A percentile compares a stretch with the other conserved stretches of the same genome.
These are phyloP conservation scores for Dryadula phaetusa DNA, from an alignment of 2,888 invertebrate species.

Conservation along the genomic window DNA sequence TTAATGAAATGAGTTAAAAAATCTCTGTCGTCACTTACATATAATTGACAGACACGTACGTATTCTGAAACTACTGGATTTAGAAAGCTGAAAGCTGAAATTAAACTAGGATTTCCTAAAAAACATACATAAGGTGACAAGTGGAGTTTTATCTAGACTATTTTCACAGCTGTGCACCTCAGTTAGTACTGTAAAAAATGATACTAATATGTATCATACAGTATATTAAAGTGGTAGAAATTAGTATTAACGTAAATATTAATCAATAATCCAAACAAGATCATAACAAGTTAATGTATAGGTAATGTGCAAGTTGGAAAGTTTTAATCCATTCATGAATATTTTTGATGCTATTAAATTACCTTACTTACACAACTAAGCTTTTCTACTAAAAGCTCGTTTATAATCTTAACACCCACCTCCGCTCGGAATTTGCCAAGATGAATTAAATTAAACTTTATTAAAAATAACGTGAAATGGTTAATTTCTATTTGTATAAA, in stretches of 20 bases:
- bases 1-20: too few species aligned
- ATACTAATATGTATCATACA: too few species aligned
- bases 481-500: not conserved
- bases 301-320: not conserved
- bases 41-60: too few species aligned
- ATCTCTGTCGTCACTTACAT: too few species aligned
- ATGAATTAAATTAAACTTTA: slow-evolving; percentile 22
- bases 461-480: not conserved
- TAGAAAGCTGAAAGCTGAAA: too few species aligned
- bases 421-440: slow-evolving; percentile 9
- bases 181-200: too few species aligned
- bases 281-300: slow-evolving; percentile 7
- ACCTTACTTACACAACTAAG: slow-evolving; percentile 31
- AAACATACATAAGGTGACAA: too few species aligned
- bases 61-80: too few species aligned
- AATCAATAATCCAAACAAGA: not conserved
- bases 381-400: slow-evolving; percentile 37
- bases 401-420: slow-evolving; percentile 32
- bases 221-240: not conserved
- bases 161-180: too few species aligned
- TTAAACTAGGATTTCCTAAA: too few species aligned
- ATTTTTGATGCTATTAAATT: slow-evolving; percentile 17
- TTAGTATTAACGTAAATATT: not conserved
- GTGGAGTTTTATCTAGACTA: too few species aligned
- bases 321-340: slow-evolving; percentile 11